Base-by-base conservation (phyloP, 2,113 vertebrate species). In the Sphaerodactylus townsendi region DNA sequence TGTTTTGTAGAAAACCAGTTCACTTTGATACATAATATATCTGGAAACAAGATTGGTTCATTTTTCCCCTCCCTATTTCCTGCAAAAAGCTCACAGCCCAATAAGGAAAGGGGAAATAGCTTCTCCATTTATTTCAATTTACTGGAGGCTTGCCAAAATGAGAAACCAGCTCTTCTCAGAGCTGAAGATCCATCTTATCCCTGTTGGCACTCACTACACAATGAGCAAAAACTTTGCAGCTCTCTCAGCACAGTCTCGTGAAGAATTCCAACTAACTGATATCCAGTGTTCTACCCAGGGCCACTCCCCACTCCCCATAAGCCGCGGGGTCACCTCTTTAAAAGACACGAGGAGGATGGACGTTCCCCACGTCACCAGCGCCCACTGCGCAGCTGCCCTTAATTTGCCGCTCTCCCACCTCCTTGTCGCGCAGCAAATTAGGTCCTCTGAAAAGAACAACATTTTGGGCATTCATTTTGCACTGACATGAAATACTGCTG, bases 241-340 rank as follows among this genome's bases (percentile, higher is more conserved):
- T 21, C 50, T 70, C 19, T 19, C 6, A 4, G 41, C 53, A 70
- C 62, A 8, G 5, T n/a, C 71, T 41, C 56, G 56, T 1, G 35
- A 30, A 28, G 64, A 79, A 35, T 28, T 44, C 5, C 48, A n/a
- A 19, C 21, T 5, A 59, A 9, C 28, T 1, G 48, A 37, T 73
- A 66, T 79, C 5, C n/a, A 9, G 39, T 17, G 0, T 44, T 0
- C 7, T 65, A 8, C 2, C 44, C 30, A 0, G 72, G 76, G 83
- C 17, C n/a, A n/a, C n/a, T n/a, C n/a, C n/a, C n/a, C n/a, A n/a
- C n/a, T n/a, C n/a, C n/a, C n/a, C n/a, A n/a, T n/a, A n/a, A n/a
- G n/a, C n/a, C n/a, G n/a, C n/a, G n/a, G n/a, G n/a, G n/a, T n/a
- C n/a, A n/a, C n/a, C n/a, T n/a, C n/a, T n/a, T n/a, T n/a, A n/a